Evolutionary conservation across 2,797 vertebrate genomes (phyloP), one percentile per base, ranked within the genome.

Genomic region (Coregonus suidteri): DNA sequence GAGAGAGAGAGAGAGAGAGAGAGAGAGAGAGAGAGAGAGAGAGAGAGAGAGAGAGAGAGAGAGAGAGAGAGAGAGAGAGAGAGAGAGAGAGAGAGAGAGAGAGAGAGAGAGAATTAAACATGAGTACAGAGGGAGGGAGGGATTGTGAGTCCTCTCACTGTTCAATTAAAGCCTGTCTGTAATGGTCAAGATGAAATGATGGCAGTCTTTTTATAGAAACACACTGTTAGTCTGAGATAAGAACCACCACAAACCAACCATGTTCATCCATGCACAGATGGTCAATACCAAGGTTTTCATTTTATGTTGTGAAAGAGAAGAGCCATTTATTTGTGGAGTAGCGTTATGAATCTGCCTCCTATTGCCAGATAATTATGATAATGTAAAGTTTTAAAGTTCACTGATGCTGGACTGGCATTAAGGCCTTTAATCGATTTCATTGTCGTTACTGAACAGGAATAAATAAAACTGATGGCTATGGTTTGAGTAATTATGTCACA

Each of bases 91-190:
- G 71, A 56, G 31, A 73, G 75, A 35, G 72, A 47, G 80, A 79
- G 70, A 16, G 73, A n/a, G 65, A 67, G 11, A 67, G 14, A 94
- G 93, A 94, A 94, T 95, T 94, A 95, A 93, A 93, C 91, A 95
- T 94, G 94, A 94, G 93, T 91, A 90, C 88, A 85, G 91, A 88
- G 94, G 90, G 83, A 83, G 81, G 83, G 94, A 94, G 94, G 25
- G 25, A 94, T 95, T 95, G 95, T 94, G 7, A 7, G 95, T 96
- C 94, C 95, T 95, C 94, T 97, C 96, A 96, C 94, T 94, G 93
- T 95, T 95, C 95, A 96, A 96, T 96, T 47, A 47, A 47, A 47
- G 41, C 41, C 41, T 47, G 41, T 47, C 91, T 84, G 91, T 90
- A 93, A 93, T 93, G 92, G 93, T 93, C 92, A 94, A 91, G 91